Base-by-base conservation (phyloP, 2,888 invertebrate species). In the Oscheius myriophilus region DNA sequence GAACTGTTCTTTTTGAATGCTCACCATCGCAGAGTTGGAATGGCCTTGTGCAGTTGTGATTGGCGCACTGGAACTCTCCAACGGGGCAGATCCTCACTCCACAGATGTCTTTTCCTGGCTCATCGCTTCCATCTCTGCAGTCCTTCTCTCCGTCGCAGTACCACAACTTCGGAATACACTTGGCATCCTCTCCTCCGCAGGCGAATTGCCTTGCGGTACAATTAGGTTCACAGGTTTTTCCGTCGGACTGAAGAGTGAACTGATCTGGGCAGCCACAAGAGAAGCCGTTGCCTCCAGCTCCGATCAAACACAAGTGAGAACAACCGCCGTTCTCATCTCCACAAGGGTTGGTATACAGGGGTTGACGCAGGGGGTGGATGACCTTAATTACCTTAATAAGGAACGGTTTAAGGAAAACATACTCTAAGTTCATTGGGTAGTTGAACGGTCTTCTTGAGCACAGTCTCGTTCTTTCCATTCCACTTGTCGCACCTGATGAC, bases 101-200 rank as follows among this genome's bases (percentile, higher is more conserved):
- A 59, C 85, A 85, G 45, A 84, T 78, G 59, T 78, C 82, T 53
- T 69, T 67, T 46, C 84, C 83, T 9, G 84, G 84, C 73, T 98
- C 97, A 85, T 98, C 97, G 11, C 93, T 93, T n/a, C 95, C 95
- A 86, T 96, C 96, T 0, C 93, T 93, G 86, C 97, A 98, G 87
- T 97, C 96, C 84, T 94, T 70, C 63, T 85, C 84, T 26, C 74
- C 73, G 46, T 74, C 75, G 39, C 73, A 76, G 49, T 75, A 76
- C 95, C 95, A 96, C 87, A 95, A 93, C 67, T 86, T 87, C 0
- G 95, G 94, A 78, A 96, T 95, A 86, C 86, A 86, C 68, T 86
- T 86, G 80, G 92, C 92, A 78, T 92, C 91, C 33, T 82, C 78
- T 26, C 86, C 90, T 53, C 91, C 91, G 82, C 92, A 92, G 4